Evolutionary conservation across 2,888 invertebrate species (phyloP).

Genomic region (Celastrina argiolus): DNA sequence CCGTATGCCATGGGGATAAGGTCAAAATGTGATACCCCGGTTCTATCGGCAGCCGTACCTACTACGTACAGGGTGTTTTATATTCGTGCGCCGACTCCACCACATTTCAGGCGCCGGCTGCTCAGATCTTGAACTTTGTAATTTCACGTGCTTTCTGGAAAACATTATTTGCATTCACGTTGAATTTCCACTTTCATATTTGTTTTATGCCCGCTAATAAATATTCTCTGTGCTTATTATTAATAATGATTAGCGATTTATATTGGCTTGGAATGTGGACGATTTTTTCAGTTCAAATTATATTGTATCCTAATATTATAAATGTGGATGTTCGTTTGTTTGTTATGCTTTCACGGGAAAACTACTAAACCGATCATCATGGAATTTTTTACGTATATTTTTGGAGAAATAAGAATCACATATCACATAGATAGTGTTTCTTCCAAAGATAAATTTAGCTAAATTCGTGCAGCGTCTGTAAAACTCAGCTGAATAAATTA

Average conservation of each 20-base stretch:
- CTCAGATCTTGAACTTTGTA: conserved; percentile 36
- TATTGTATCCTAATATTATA: too few relatives aligned
- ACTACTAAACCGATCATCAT: too few relatives aligned
- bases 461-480: too few relatives aligned
- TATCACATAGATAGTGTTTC: too few relatives aligned
- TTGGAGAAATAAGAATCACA: too few relatives aligned
- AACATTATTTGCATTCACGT: conserved; percentile 21
- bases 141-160: conserved; percentile 18
- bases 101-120: conserved; percentile 67
- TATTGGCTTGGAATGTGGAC: background rate
- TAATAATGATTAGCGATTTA: background rate
- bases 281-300: too few relatives aligned
- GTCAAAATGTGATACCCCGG: background rate
- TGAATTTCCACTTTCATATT: conserved; percentile 17
- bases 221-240: background rate
- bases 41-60: background rate
- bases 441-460: too few relatives aligned
- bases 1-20: background rate
- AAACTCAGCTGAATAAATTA: too few relatives aligned
- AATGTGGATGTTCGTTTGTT: too few relatives aligned
- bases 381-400: too few relatives aligned
- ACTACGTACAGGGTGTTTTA: conserved; percentile 45
- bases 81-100: conserved; percentile 54
- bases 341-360: too few relatives aligned
- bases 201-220: conserved; percentile 2